A percentile compares a stretch with the other conserved stretches of the same genome.
Conservation (phyloP, 2,113 vertebrate genomes). For the Bombycilla garrulus region DNA sequence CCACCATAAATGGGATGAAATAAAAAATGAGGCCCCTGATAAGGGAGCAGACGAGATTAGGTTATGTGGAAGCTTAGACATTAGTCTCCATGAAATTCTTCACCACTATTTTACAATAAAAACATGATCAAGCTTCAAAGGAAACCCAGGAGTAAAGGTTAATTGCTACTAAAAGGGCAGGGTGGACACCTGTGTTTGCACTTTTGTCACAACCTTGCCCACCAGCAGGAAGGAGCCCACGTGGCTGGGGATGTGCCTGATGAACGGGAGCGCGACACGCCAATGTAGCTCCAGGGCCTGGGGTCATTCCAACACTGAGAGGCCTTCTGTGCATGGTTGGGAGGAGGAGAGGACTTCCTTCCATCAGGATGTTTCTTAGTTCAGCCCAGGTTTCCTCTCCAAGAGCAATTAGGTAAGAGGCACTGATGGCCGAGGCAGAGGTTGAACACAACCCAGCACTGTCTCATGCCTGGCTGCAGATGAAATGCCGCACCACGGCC, state of each 20-base stretch:
- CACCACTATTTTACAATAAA: constrained; percentile 76
- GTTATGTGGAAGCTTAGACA: constrained; percentile 77
- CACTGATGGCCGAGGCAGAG: not conserved
- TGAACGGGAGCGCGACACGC: not conserved
- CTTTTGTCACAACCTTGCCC: constrained; percentile 72
- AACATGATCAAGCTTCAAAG: constrained; percentile 82
- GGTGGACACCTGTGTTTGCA: constrained; percentile 78
- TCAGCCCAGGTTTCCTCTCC: constrained; percentile 52
- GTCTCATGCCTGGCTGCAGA: not conserved
- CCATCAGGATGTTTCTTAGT: constrained; percentile 5
- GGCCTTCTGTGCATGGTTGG: not conserved
- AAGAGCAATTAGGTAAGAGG: constrained; percentile 36
- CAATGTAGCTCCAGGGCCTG: constrained; percentile 13
- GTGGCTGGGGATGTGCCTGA: constrained; percentile 63
- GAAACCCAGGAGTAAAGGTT: constrained; percentile 82
- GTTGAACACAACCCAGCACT: not conserved
- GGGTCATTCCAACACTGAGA: not conserved
- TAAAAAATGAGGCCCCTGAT: constrained; percentile 38
- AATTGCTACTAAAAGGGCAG: constrained; percentile 85
- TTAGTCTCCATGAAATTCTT: constrained; percentile 80
- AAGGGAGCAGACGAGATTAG: constrained; percentile 70
- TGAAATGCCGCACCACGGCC: fast-evolving
- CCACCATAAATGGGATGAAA: constrained; percentile 33
- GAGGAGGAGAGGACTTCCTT: constrained; percentile 65
- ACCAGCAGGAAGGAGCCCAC: constrained; percentile 78